Percentiles rank a stretch among this genome's conserved stretches.
Evolutionary conservation across 2,797 vertebrate genomes (phyloP).

Genomic region (Limosa lapponica): DNA sequence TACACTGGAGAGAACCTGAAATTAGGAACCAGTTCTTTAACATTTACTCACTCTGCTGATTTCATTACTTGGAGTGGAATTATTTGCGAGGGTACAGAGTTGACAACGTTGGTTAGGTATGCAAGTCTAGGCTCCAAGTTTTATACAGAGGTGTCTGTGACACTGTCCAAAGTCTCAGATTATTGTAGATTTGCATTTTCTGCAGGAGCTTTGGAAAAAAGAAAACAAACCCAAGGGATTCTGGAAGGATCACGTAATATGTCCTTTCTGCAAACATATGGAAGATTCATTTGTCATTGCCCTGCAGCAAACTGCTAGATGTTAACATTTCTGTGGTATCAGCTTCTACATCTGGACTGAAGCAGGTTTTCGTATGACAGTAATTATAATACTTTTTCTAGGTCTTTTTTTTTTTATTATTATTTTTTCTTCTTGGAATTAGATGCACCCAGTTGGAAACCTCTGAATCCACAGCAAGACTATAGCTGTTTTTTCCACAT

Average conservation of each 20-base stretch:
- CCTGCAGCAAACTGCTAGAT: conserved; percentile 60
- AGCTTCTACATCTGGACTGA: conserved; percentile 57
- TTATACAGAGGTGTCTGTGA: conserved; percentile 16
- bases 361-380: conserved; percentile 62
- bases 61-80: background rate
- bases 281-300: conserved; percentile 46
- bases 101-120: background rate
- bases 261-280: conserved; percentile 64
- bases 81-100: background rate
- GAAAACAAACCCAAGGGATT: background rate
- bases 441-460: conserved; percentile 15
- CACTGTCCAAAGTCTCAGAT: background rate
- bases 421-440: conserved; percentile 44
- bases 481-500: conserved; percentile 58
- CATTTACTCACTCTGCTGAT: background rate
- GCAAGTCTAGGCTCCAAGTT: background rate
- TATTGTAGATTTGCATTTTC: background rate
- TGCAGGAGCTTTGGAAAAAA: background rate
- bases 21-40: background rate
- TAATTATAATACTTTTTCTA: conserved; percentile 58
- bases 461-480: conserved; percentile 1
- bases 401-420: background rate
- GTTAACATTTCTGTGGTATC: conserved; percentile 54
- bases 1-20: background rate
- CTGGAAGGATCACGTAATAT: background rate